Evolutionary conservation across 2,888 invertebrate species (phyloP), one percentile per base, ranked within the genome.

Genomic region (Dendrolimus houi): DNA sequence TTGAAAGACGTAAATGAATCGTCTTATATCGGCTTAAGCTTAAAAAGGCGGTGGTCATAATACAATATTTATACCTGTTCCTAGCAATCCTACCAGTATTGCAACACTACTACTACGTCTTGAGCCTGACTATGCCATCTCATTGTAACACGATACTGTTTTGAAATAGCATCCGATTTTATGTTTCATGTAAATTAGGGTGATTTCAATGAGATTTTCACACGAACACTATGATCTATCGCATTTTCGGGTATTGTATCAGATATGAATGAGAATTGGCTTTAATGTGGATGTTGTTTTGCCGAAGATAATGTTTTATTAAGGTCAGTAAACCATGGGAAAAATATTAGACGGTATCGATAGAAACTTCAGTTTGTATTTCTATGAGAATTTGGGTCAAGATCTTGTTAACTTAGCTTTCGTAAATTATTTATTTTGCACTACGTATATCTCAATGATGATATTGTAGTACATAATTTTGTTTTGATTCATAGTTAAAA

Each of bases 321-420:
- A 47, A 47, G 47, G 47, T 12, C 9, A 56, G 56, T 52, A 56
- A 56, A 52, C 41, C 41, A 56, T n/a, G 52, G 41, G 40, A 41
- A 41, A 52, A 56, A 29, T 29, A 29, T 29, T 29, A 29, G 29
- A 29, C 29, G 29, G 52, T 40, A 41, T 55, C 55, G 9, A 53
- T 52, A 52, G 52, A 56, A 56, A 52, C 13, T 52, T 8, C 29
- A 6, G 29, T 29, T 29, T 29, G 29, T 29, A 29, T 29, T 29
- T 29, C 29, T 29, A 29, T 29, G 29, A 29, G 29, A 29, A 29
- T 29, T 71, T 72, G 77, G 77, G 77, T 77, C 72, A 77, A 75
- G 29, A 29, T 29, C 29, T 29, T 29, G 29, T 29, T 29, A 29
- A 29, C 6, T 29, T 29, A 29, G 29, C 29, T 29, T 29, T 29